These are phyloP conservation scores for Lithophane leautieri DNA, from an alignment of 2,888 invertebrate species.

Conservation along the genomic window DNA sequence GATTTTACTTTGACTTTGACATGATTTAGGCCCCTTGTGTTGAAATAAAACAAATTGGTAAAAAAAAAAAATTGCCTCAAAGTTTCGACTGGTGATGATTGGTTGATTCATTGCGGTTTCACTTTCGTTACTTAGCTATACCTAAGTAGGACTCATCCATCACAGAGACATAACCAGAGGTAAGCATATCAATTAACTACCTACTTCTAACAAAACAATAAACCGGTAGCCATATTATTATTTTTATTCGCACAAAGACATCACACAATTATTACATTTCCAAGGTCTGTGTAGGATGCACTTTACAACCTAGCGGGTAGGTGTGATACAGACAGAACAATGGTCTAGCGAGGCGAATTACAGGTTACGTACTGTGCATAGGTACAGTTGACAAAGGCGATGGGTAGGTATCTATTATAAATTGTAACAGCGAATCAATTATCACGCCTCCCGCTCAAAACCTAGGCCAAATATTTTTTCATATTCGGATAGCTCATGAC, in stretches of 20 bases:
- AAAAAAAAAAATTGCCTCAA: too few species aligned
- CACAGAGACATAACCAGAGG: not conserved
- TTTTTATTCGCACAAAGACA: conserved; percentile 44
- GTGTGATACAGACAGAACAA: conserved; percentile 51
- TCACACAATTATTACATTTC: conserved; percentile 27
- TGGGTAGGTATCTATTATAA: not conserved
- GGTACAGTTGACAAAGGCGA: conserved; percentile 31
- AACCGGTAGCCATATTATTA: conserved; percentile 29
- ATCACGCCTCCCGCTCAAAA: too few species aligned
- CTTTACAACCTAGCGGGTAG: conserved; percentile 41
- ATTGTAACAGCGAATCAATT: too few species aligned
- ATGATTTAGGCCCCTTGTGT: too few species aligned
- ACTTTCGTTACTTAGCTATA: not conserved
- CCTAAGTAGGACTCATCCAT: too few species aligned
- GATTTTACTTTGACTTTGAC: too few species aligned
- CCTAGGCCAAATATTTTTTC: too few species aligned
- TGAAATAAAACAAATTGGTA: too few species aligned
- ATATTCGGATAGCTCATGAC: too few species aligned
- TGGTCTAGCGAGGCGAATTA: conserved; percentile 39
- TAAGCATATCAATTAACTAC: conserved; percentile 10
- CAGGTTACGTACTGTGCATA: not conserved
- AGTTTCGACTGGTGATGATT: too few species aligned
- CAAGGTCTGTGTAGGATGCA: conserved; percentile 55
- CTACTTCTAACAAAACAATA: conserved; percentile 11
- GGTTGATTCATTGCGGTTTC: too few species aligned